Base-by-base conservation (phyloP, 2,888 invertebrate genomes). In the Entomobrya proxima region DNA sequence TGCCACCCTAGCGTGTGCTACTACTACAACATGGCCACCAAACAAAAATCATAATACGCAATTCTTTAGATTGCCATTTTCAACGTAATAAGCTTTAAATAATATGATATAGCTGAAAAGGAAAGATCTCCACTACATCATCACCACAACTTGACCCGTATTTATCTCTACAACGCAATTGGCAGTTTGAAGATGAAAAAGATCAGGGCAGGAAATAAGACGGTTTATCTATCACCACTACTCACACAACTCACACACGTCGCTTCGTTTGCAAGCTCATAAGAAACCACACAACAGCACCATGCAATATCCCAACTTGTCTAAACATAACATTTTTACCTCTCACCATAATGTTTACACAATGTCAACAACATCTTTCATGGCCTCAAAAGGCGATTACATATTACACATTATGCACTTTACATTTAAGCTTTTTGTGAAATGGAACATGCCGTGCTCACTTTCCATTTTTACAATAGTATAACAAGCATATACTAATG, bases 311-410 rank as follows among this genome's bases (percentile, higher is more conserved):
- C 50, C 27, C 67, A 80, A 76, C 80, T 80, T 86, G 85, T 85
- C 85, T 86, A 86, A 86, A 86, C 85, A 86, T 76, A 78, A 80
- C 52, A 79, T 58, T 83, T 47, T 85, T 75, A 75, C 75, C 75
- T 80, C 79, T 85, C 75, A 79, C 75, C 79, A 76, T 35, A 55
- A 58, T 86, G 85, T 86, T 86, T 86, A 86, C 85, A 86, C 76
- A 9, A 86, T 58, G 85, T 86, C 85, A 86, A 86, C 80, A 85
- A 79, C 75, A 76, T 86, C 75, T 55, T 81, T 76, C 85, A 74
- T 69, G 69, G 44, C 69, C 80, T 76, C 64, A 79, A 85, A 80
- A 75, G 24, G 61, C 58, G 58, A 80, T 35, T 30, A 37, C 27
- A 35, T 18, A 18, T 9, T 6, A 52, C 47, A 18, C 18, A 35